Evolutionary conservation across 2,797 vertebrate genomes (phyloP), one percentile per base, ranked within the genome.

Genomic region (Sebastes oblongus): DNA sequence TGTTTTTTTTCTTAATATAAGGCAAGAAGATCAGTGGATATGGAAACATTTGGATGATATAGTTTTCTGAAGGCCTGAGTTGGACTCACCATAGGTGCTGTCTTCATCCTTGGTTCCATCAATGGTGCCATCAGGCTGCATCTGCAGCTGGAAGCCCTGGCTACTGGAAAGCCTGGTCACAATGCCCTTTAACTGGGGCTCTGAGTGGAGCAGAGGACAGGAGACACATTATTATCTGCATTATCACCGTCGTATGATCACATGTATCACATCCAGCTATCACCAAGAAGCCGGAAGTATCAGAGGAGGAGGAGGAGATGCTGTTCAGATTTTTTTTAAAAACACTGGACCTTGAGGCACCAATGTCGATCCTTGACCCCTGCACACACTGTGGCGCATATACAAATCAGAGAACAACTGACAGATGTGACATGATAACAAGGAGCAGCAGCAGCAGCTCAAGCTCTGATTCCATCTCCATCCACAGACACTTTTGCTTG

Each of bases 121-220:
- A 54, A 99, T 97, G 90, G 97, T 98, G 91, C 98, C 98, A 91
- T 99, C 98, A 76, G 97, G 96, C 94, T 99, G 98, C 91, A 99
- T 95, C 94, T 99, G 98, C 93, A 99, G 96, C 96, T 99, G 98
- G 96, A 96, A 99, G 78, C 98, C 98, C 95, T 99, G 98, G 70
- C 98, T 95, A 92, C 97, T 99, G 95, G 97, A 98, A 0, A 99
- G 97, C 92, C 97, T 98, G 90, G 98, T 99, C 92, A 99, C 97
- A 91, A 99, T 99, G 91, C 98, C 98, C 96, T 99, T 99, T 92
- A 99, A 96, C 95, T 99, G 98, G 94, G 98, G 98, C 95, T 99
- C 98, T 99, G 97, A 22, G 64, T 66, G 55, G 58, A 78, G 67
- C 30, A 61, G 29, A 36, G 62, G 34, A 78, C 73, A 82, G 39